A percentile compares a stretch with the other conserved stretches of the same genome.
Evolutionary conservation across 2,797 vertebrate species (phyloP).

Genomic region (Acrossocheilus wenchowensis): DNA sequence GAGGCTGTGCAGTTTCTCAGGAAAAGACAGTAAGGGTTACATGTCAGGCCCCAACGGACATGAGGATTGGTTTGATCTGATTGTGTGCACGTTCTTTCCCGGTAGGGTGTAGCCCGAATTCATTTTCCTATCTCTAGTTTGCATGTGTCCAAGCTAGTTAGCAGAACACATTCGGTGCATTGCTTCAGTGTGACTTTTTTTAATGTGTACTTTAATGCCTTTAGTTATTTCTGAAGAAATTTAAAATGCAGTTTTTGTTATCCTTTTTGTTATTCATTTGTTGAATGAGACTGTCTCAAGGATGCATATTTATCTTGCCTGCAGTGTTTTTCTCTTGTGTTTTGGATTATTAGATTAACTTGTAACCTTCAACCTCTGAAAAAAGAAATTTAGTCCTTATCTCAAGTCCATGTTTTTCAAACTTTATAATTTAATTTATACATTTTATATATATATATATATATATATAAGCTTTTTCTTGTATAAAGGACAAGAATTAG

Average conservation of each 20-base stretch:
- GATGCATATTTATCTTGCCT: neutral
- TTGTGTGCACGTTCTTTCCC: slow-evolving; percentile 27
- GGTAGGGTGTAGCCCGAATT: slow-evolving; percentile 49
- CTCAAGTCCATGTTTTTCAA: neutral
- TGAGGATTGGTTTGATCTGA: slow-evolving; percentile 47
- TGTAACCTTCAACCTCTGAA: neutral
- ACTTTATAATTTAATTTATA: no score
- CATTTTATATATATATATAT: no score
- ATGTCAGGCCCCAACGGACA: neutral
- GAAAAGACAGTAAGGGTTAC: slow-evolving; percentile 1
- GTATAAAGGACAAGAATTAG: neutral
- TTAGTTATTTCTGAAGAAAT: neutral
- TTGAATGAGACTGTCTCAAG: neutral
- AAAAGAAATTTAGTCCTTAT: neutral
- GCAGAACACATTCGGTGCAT: neutral
- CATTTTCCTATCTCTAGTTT: slow-evolving; percentile 46
- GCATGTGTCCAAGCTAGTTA: slow-evolving; percentile 15
- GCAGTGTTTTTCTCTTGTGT: neutral
- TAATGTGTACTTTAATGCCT: neutral
- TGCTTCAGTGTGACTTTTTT: neutral
- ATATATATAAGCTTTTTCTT: neutral
- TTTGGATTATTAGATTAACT: neutral
- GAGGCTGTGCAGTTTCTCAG: neutral
- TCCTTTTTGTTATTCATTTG: neutral
- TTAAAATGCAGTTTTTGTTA: neutral